Base-by-base conservation (phyloP, 2,888 invertebrate species). In the Dione juno region DNA sequence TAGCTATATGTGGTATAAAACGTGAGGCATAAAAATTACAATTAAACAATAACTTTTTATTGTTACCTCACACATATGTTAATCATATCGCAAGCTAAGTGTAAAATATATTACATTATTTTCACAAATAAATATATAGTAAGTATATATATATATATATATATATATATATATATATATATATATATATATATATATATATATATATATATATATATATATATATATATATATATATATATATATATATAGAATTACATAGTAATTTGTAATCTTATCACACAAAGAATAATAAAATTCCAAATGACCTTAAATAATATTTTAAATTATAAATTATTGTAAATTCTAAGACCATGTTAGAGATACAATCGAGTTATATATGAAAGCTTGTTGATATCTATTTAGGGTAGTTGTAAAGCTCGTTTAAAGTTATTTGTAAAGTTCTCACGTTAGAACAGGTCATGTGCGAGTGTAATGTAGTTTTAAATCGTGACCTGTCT, bases 391-490 rank as follows among this genome's bases (percentile, higher is more conserved):
- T 61, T 43, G 28, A 35, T 45, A 58, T 68, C 35, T 66, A 45
- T 57, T 35, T 52, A 45, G 52, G 28, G 57, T 61, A 61, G 61
- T 40, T 35, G 53, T 11, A 28, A n/a, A 45, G 61, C 61, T 61
- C 16, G 48, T 64, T 69, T 43, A 21, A 16, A 66, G 68, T 45
- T 57, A 66, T 71, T 68, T 35, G 63, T 69, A 66, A 61, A 59
- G 53, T 73, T 70, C 64, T 70, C 72, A 70, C 70, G 67, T 70
- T 43, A 45, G 50, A 13, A 16, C 54, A 37, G 72, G 63, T 63
- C 66, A 66, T 45, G 63, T 48, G 53, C 45, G n/a, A 10, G 48
- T 16, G 63, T 54, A 54, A 41, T 54, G 63, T 69, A 54, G 28
- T 45, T 37, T 63, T 54, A 54, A 40, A 69, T 50, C 40, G 64